A percentile compares a stretch with the other conserved stretches of the same genome.
Conservation (phyloP, 1,140 invertebrate species). For the Trachelipus rathkii region DNA sequence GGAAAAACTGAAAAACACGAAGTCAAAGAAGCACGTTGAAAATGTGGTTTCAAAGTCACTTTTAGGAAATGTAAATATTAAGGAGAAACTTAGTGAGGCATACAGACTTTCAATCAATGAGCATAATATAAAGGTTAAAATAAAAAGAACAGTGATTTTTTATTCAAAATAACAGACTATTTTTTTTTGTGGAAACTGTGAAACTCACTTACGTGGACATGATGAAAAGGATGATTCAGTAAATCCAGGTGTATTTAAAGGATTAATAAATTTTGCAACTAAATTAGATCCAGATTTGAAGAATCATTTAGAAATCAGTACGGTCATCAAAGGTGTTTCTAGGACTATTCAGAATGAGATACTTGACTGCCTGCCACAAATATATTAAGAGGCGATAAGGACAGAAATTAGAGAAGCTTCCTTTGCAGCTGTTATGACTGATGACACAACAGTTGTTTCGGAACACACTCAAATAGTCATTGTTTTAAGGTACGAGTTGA, state of each 20-base stretch:
- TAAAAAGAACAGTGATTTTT: constrained; percentile 48
- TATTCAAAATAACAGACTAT: constrained; percentile 49
- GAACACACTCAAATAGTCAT: constrained; percentile 46
- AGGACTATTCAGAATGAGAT: constrained; percentile 41
- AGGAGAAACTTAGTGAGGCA: constrained; percentile 28
- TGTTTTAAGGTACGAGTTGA: constrained; percentile 47
- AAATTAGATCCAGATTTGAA: constrained; percentile 46
- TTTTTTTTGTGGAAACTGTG: constrained; percentile 48
- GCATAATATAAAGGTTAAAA: constrained; percentile 48
- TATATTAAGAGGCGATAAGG: constrained; percentile 45
- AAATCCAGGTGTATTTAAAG: constrained; percentile 42
- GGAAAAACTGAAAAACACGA: constrained; percentile 28
- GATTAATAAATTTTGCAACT: constrained; percentile 33
- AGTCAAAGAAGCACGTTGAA: constrained; percentile 31
- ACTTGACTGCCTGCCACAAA: constrained; percentile 30
- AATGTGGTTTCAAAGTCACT: constrained; percentile 28
- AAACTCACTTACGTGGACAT: constrained; percentile 46
- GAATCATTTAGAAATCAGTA: constrained; percentile 40
- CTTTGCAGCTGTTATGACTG: constrained; percentile 47
- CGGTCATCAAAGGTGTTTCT: constrained; percentile 19
- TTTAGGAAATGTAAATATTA: constrained; percentile 29
- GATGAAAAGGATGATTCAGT: constrained; percentile 46
- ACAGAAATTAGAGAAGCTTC: constrained; percentile 46
- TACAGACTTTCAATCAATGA: constrained; percentile 37
- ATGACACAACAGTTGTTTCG: constrained; percentile 49